Evolutionary conservation across 1,140 invertebrate species (phyloP).

Genomic region (Sipha flava): DNA sequence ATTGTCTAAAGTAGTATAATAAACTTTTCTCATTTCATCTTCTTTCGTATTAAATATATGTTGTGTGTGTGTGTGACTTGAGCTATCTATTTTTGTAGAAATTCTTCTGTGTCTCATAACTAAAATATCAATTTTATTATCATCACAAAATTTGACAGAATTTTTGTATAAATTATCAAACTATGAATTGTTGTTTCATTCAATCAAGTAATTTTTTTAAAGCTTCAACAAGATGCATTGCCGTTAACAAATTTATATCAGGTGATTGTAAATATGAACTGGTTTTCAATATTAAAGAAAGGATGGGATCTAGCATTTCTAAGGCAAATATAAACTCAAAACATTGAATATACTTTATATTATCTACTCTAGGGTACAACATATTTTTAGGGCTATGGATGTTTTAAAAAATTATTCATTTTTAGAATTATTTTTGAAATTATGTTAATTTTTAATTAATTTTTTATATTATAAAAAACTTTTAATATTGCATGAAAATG

Average conservation of each 20-base stretch:
- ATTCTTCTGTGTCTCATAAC: not conserved
- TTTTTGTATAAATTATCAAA: not conserved
- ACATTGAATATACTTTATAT: no score
- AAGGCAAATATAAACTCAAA: no score
- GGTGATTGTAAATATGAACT: constrained; percentile 27
- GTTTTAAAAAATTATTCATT: no score
- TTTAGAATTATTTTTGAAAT: no score
- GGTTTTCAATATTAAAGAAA: constrained; percentile 31
- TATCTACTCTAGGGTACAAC: no score
- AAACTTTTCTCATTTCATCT: not conserved
- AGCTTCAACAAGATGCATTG: not conserved
- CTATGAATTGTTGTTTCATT: not conserved
- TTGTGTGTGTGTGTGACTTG: not conserved
- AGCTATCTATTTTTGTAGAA: not conserved
- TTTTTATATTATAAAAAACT: no score
- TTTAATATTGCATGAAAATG: no score
- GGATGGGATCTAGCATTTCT: no score
- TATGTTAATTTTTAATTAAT: no score
- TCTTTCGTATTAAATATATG: not conserved
- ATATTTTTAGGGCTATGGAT: no score
- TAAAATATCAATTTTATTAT: not conserved
- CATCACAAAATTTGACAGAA: not conserved
- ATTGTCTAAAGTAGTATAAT: not conserved
- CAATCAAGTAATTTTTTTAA: not conserved
- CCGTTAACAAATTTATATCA: constrained; percentile 32